Conservation (phyloP, 1,140 invertebrate genomes). For the Heliconius melpomene region DNA sequence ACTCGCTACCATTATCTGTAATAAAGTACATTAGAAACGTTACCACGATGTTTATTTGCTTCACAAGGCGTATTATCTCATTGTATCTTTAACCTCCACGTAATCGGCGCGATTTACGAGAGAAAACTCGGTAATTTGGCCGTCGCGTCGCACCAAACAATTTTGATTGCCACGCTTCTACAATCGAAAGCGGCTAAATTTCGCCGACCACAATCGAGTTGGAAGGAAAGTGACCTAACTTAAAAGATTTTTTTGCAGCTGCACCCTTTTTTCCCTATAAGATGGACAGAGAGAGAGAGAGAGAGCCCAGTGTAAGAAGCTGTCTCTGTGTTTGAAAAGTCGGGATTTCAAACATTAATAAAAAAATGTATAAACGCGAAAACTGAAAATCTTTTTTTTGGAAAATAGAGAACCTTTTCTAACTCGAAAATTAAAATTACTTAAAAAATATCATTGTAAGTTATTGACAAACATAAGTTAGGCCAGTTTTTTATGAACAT, state of each 20-base stretch:
- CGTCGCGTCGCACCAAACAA: conserved; percentile 30
- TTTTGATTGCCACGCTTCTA: conserved; percentile 40
- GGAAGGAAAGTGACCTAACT: neutral
- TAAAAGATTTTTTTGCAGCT: neutral
- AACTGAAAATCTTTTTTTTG: too few species aligned
- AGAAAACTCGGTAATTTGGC: conserved; percentile 43
- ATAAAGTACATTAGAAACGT: neutral
- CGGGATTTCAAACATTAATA: too few species aligned
- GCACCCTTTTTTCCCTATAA: too few species aligned
- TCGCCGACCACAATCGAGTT: conserved; percentile 24
- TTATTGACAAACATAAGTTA: neutral
- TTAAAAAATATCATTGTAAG: too few species aligned
- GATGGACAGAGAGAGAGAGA: neutral
- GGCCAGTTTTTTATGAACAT: neutral
- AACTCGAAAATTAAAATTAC: too few species aligned
- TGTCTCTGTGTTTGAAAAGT: too few species aligned
- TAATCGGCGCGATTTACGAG: conserved; percentile 39
- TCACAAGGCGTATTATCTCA: conserved; percentile 13
- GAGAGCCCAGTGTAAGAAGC: too few species aligned
- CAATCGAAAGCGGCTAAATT: conserved; percentile 44
- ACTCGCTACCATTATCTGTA: neutral
- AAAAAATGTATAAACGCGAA: too few species aligned
- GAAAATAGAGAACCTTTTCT: too few species aligned
- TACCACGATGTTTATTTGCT: neutral
- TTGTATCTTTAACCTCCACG: conserved; percentile 28